Conservation (phyloP, 2,797 vertebrate species). For the Poeciliopsis paucimaculata region DNA sequence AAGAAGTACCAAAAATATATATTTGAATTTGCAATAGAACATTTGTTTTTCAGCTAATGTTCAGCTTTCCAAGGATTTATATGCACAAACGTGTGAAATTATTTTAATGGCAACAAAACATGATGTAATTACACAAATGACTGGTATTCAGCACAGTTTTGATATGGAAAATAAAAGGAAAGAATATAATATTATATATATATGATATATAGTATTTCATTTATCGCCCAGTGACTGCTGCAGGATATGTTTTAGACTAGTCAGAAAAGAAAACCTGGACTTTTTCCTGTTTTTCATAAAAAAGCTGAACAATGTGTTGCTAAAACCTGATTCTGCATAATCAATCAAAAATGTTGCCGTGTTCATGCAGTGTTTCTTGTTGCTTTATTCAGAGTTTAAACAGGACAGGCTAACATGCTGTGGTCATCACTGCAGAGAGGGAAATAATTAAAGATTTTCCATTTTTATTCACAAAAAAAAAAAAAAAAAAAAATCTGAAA, state of each 20-base stretch:
- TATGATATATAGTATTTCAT: background rate
- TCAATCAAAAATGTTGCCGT: background rate
- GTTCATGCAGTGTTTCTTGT: background rate
- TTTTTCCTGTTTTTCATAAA: background rate
- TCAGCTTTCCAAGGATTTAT: background rate
- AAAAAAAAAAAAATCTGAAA: background rate
- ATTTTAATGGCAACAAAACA: conserved; percentile 59
- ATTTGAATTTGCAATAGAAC: background rate
- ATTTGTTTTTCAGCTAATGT: background rate
- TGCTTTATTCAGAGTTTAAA: background rate
- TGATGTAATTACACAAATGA: conserved; percentile 49
- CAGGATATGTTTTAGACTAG: conserved; percentile 7
- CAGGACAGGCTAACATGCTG: background rate
- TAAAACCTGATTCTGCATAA: background rate
- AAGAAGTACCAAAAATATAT: background rate
- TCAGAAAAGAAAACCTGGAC: background rate
- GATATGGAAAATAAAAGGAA: conserved; percentile 1
- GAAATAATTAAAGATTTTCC: background rate
- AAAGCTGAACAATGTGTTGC: background rate
- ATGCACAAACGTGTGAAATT: conserved; percentile 46
- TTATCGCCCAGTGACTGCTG: too few relatives aligned
- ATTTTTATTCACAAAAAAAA: background rate
- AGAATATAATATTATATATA: background rate
- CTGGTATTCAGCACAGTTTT: conserved; percentile 34
- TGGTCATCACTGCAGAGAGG: background rate